Base-by-base conservation (phyloP, 2,113 vertebrate species). In the Cottus gobio region DNA sequence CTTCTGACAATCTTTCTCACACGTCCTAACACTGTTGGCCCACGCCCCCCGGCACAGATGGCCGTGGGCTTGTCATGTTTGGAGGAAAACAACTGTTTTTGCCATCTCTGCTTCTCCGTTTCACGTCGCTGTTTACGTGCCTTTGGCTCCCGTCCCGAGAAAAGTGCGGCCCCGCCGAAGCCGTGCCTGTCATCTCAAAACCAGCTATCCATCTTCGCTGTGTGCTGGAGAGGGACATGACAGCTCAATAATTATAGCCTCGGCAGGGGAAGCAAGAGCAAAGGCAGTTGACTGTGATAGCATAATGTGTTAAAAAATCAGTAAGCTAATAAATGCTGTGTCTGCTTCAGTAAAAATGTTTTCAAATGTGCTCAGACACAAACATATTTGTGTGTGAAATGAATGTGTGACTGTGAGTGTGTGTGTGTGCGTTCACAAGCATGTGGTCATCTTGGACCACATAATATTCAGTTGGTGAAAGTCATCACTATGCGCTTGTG, bases 401-500 rank as follows among this genome's bases (percentile, higher is more conserved):
- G 69, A 74, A 52, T 61, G 60, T 52, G 79, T 31, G 73, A 61
- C 56, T 67, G 30, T 64, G 57, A 67, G 44, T 61, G 62, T 44
- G 42, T 64, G 20, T 71, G 48, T 44, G 42, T 64, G 20, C 67
- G 48, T 48, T 26, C 57, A 37, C 9, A 11, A 62, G 71, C 71
- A 75, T 76, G 74, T 79, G 75, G 75, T 84, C 83, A 76, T 87
- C 77, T 86, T 80, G 71, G 69, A 77, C 64, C 64, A 76, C 77
- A 81, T 42, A 60, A 69, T 75, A 81, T 81, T 83, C 39, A 64
- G 75, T 67, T 81, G 81, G 58, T 73, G 73, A 86, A 90, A 93
- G 86, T 92, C 90, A 77, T 93, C 92, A 88, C 88, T 91, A 85
- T 91, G 87, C 58, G 62, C 71, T 69, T 69, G 84, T 89, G 90